Conservation (phyloP, 2,113 vertebrate species). For the Callionymus lyra region DNA sequence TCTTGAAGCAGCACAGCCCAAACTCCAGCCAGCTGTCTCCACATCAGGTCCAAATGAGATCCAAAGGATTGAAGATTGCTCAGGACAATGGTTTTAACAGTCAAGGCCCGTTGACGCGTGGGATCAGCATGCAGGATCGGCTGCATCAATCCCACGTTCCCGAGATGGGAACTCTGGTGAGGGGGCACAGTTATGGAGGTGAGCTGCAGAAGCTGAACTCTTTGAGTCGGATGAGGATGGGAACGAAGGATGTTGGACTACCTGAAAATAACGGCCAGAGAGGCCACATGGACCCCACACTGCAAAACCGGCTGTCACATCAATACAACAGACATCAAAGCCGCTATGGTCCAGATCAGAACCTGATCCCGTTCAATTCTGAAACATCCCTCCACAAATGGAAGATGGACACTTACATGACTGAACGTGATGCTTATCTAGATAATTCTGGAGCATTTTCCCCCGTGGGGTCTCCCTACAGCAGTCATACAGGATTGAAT, state of each 20-base stretch:
- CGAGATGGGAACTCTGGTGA: constrained; percentile 69
- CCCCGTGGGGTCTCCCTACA: constrained; percentile 68
- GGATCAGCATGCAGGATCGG: constrained; percentile 70
- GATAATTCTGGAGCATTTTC: constrained; percentile 61
- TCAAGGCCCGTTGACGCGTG: constrained; percentile 57
- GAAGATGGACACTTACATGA: constrained; percentile 81
- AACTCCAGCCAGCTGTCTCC: constrained; percentile 73
- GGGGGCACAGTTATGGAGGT: constrained; percentile 81
- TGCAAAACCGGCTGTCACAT: constrained; percentile 22
- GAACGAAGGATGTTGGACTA: constrained; percentile 37
- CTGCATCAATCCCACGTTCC: constrained; percentile 66
- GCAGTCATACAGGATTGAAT: constrained; percentile 53
- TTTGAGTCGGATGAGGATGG: constrained; percentile 66
- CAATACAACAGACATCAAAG: constrained; percentile 32
- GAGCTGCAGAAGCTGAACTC: constrained; percentile 74
- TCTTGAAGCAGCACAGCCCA: constrained; percentile 60
- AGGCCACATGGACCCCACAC: constrained; percentile 34
- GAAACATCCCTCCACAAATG: constrained; percentile 80
- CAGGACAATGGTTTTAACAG: constrained; percentile 57
- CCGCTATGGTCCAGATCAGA: constrained; percentile 39
- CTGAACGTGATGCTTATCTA: constrained; percentile 49
- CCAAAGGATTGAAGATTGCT: constrained; percentile 31
- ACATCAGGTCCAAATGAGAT: constrained; percentile 63
- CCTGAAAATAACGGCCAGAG: constrained; percentile 20
- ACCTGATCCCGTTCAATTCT: constrained; percentile 58